Evolutionary conservation across 2,888 invertebrate genomes (phyloP), one percentile per base, ranked within the genome.

Genomic region (Caenorhabditis afra): DNA sequence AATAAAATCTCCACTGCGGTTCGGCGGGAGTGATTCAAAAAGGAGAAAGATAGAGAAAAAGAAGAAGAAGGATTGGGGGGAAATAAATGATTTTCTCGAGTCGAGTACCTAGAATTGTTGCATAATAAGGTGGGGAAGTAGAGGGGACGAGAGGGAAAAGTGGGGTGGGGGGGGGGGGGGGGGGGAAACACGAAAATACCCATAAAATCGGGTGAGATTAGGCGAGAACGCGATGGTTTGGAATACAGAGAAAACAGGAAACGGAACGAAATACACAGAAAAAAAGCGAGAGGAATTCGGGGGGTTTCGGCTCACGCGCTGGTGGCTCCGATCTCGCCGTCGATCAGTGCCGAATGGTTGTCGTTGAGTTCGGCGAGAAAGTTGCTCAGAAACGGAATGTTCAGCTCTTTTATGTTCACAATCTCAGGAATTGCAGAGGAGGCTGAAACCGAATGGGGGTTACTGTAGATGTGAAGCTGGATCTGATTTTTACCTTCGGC

Each of bases 331-430:
- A 78, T 61, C 66, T 78, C 78, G 29, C 77, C 77, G 45, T 77
- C 77, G 7, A 49, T 57, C 22, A 49, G 12, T 49, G 49, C 49
- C 22, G 55, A 29, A 14, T 62, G 35, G 16, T 67, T 62, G 23
- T 79, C 78, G 52, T 73, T 70, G 49, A 73, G 52, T 41, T 79
- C 78, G 58, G 71, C 78, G 29, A 83, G 70, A 53, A 83, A 71
- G 23, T 75, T 79, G 53, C 66, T 80, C 53, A 85, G 70, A 39
- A 82, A 81, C 47, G 81, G 77, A 3, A 85, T 45, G 45, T 81
- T 78, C 50, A 85, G 50, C 74, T 85, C 85, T 66, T 84, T 83
- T 41, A 85, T 82, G 44, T 82, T 82, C 57, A 81, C 58, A 37
- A 85, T 85, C 65, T 85, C 85, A 0, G 85, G 81, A 22, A 68